phyloP scores from a whole-genome alignment of 2,888 invertebrate genomes.

The Danaus chrysippus region DNA sequence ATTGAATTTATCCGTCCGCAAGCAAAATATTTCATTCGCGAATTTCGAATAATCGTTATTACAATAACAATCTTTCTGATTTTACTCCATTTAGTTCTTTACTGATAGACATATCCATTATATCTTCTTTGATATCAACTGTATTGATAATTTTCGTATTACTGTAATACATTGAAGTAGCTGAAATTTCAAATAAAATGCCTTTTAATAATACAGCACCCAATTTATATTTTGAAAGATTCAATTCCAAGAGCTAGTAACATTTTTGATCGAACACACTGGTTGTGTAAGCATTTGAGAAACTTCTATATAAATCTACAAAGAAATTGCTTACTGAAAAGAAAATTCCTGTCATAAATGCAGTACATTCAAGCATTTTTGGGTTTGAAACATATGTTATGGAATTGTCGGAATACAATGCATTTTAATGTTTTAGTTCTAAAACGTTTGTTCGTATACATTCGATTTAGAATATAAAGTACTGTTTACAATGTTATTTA shows the following conservation, averaged over 20 bases:
- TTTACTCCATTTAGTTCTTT: no score
- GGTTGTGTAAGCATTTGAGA: not conserved
- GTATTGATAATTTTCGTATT: no score
- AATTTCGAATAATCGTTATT: not conserved
- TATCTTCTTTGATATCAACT: not conserved
- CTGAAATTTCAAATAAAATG: no score
- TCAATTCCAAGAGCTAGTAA: not conserved
- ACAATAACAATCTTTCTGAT: not conserved
- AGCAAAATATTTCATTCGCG: not conserved
- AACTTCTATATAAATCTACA: not conserved
- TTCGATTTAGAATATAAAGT: conserved; percentile 8
- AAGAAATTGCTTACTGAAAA: conserved; percentile 18
- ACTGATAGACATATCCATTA: not conserved
- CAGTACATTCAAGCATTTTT: conserved; percentile 11
- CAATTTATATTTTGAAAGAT: no score
- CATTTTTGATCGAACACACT: not conserved
- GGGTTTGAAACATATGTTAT: conserved; percentile 8
- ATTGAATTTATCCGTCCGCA: not conserved
- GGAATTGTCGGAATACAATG: conserved; percentile 10
- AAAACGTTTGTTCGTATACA: conserved; percentile 10
- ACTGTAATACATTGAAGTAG: no score
- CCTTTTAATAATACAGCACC: no score
- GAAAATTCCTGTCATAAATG: conserved; percentile 16
- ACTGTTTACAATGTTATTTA: not conserved
- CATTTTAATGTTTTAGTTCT: conserved; percentile 11